Percentiles rank a stretch among this genome's conserved stretches.
Conservation (phyloP, 2,888 invertebrate species). For the Fragum whitleyi region DNA sequence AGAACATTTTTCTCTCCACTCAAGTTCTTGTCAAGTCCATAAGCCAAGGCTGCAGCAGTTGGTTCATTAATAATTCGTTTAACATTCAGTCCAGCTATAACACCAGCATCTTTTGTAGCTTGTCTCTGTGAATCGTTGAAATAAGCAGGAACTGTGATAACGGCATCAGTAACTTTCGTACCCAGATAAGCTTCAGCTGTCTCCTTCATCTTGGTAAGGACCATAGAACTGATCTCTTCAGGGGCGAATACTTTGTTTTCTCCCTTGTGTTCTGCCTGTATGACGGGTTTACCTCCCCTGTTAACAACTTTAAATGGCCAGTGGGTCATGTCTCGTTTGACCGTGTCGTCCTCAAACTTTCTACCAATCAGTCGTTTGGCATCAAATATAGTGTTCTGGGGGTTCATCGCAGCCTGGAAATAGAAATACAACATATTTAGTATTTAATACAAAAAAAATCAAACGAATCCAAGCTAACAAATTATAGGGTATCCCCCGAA, state of each 20-base stretch:
- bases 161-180: slow-evolving; percentile 85
- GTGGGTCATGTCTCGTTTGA: slow-evolving; percentile 80
- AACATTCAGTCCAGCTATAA: slow-evolving; percentile 85
- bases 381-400: slow-evolving; percentile 89
- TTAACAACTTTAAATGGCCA: slow-evolving; percentile 79
- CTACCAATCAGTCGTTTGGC: slow-evolving; percentile 82
- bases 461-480: too few species aligned
- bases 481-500: too few species aligned
- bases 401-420: slow-evolving; percentile 88
- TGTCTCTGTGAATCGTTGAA: slow-evolving; percentile 87
- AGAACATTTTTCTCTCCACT: slow-evolving; percentile 87
- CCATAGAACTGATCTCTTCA: slow-evolving; percentile 96
- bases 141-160: slow-evolving; percentile 84
- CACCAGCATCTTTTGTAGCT: slow-evolving; percentile 87
- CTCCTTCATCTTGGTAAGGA: slow-evolving; percentile 94
- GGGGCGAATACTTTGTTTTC: slow-evolving; percentile 94
- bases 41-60: slow-evolving; percentile 82
- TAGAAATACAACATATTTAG: neutral
- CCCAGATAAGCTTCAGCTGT: slow-evolving; percentile 87
- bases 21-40: slow-evolving; percentile 88
- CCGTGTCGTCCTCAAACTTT: slow-evolving; percentile 73
- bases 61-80: slow-evolving; percentile 88
- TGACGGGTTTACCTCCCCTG: slow-evolving; percentile 75
- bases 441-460: too few species aligned
- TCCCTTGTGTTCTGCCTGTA: slow-evolving; percentile 88